Base-by-base conservation (phyloP, 2,797 vertebrate genomes). In the Manis pentadactyla region DNA sequence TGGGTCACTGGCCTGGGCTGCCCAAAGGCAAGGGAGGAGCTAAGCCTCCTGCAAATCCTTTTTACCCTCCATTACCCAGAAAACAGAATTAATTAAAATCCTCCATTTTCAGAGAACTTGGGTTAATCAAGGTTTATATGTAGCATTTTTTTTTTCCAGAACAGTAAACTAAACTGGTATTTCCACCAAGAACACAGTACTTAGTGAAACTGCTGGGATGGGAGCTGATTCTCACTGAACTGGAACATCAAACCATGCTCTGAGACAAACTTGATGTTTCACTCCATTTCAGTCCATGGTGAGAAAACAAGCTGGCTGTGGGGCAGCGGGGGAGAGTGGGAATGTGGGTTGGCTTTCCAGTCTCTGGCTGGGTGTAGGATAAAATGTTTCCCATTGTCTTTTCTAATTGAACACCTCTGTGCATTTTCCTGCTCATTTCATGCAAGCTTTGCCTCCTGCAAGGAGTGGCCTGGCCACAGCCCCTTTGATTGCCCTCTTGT, bases 251-350 rank as follows among this genome's bases (percentile, higher is more conserved):
- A 46, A 61, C 61, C 57, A 10, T 49, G 66, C 89, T 93, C 95
- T 51, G 79, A 96, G 77, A 93, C 93, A 92, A 97, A 87, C 82
- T 42, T 18, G 92, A 90, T 96, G 90, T 96, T 96, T 98, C 92
- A 92, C 66, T 94, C 13, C 5, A 64, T 83, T 95, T 85, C 66
- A 77, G 89, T 59, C 79, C 14, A 0, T 27, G 27, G 34, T 78
- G 81, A 86, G 79, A 61, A 94, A 82, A 92, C 81, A 94, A 51
- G 53, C 31, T 11, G 75, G 61, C 66, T 81, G 34, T 34, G 27
- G n/a, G 63, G 37, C 25, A 42, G 34, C 23, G 34, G 59, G 66
- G 46, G 71, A 25, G 18, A 59, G 37, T 18, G 63, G 87, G 42
- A 19, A 49, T 4, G 25, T 4, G 0, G 51, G 64, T 68, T 64